Evolutionary conservation across 53 echinoderm and acorn worm genomes (phyloP), one percentile per base, ranked within the genome.

Genomic region (Paracentrotus lividus): DNA sequence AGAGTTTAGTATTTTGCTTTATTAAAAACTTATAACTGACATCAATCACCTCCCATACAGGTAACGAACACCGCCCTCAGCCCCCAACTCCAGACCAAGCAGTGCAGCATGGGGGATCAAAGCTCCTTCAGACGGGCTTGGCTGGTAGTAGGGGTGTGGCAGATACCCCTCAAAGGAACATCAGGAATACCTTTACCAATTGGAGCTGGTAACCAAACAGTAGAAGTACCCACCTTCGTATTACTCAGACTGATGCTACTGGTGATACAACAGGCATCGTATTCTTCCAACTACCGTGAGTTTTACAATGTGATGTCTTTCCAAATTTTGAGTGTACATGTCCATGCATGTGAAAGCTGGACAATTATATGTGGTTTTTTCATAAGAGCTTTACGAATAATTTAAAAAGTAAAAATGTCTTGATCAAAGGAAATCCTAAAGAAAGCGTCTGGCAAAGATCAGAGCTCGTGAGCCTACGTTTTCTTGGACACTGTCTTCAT

Each of bases 51-150:
- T 33, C 33, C 67, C 31, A 8, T 67, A 8, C 67, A 67, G 67
- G 67, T 31, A 21, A 29, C 34, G 84, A 84, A 18, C 36, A 14
- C 4, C 87, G 2, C 56, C 88, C 40, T 88, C 88, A 21, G 65
- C 88, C 34, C 88, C 88, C 60, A 61, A 59, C 38, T 88, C 88
- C 49, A 88, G 88, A 64, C 88, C 88, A 16, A 40, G 60, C 42
- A 88, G 88, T 44, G 88, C 88, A 18, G 88, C 38, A 38, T 61
- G 60, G 88, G 64, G 64, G 34, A 65, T 64, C 3, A 16, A 34
- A 23, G 60, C 21, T 33, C 43, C 84, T 4, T 77, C 20, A 21
- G 24, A 33, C 40, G 77, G 42, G 43, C n/a, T n/a, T 49, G 44
- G 47, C 44, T 44, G 84, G 44, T 26, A 84, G 8, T 9, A 9